Conservation (phyloP, 2,113 vertebrate species). For the Caretta caretta region DNA sequence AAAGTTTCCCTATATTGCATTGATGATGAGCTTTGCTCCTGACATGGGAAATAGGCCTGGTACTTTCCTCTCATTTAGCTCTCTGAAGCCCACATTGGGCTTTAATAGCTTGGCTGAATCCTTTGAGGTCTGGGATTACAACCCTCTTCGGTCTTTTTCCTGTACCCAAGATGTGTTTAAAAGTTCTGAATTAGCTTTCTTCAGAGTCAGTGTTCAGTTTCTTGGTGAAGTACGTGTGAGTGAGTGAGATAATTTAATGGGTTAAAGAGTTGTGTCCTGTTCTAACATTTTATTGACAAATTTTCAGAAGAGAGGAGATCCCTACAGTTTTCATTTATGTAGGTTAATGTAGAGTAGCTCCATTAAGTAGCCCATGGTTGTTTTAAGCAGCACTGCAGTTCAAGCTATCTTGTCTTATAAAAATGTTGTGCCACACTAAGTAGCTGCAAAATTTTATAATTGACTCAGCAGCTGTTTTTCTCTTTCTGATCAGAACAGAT, state of each 20-base stretch:
- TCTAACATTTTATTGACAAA: neutral
- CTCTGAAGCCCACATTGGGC: neutral
- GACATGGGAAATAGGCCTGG: neutral
- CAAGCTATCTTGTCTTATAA: neutral
- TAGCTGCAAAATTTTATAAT: neutral
- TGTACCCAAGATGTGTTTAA: neutral
- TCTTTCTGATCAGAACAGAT: neutral
- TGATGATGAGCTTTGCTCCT: neutral
- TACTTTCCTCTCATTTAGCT: neutral
- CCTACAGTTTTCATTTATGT: neutral
- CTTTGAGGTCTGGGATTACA: neutral
- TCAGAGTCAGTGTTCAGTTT: neutral
- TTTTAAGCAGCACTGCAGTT: neutral
- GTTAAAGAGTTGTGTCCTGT: neutral
- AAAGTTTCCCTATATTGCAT: neutral
- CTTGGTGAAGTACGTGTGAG: neutral
- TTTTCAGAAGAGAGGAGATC: neutral
- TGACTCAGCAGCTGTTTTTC: neutral
- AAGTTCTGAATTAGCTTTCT: neutral
- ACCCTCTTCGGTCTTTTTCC: neutral
- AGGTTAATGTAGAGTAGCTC: neutral
- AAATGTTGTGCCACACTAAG: neutral
- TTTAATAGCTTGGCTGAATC: neutral
- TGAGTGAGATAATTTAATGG: neutral
- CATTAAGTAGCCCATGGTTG: neutral